Percentiles rank a stretch among this genome's conserved stretches.
phyloP scores from a whole-genome alignment of 2,113 vertebrate species.

The Corapipo altera region DNA sequence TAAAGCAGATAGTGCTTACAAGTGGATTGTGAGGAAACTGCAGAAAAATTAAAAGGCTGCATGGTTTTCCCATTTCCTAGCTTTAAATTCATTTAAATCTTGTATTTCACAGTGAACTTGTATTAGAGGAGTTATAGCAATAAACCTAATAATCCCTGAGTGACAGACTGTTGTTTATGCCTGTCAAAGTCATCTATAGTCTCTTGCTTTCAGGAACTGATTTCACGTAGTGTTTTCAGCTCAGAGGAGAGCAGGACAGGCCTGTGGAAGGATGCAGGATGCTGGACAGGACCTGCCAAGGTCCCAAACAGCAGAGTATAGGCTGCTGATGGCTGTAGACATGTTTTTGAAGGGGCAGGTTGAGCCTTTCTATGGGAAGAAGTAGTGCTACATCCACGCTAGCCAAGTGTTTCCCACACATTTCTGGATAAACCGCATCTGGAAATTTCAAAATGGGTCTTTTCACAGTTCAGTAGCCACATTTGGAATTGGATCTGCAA shows the following conservation, averaged over 20 bases:
- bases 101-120: not conserved
- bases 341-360: not conserved
- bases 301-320: not conserved
- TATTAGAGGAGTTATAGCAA: not conserved
- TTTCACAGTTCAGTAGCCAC: not conserved
- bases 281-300: not conserved
- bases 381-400: not conserved
- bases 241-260: not conserved
- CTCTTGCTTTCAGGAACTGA: not conserved
- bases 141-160: not conserved
- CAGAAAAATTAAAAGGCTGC: not conserved
- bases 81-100: not conserved
- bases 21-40: not conserved
- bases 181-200: not conserved
- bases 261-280: not conserved
- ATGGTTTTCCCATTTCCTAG: not conserved
- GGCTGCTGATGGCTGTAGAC: not conserved
- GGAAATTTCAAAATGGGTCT: not conserved
- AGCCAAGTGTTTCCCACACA: fast-evolving
- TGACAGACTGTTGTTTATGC: not conserved
- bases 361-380: fast-evolving
- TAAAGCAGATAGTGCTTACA: not conserved
- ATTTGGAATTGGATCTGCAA: not conserved
- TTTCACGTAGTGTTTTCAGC: not conserved
- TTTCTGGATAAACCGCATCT: not conserved